Evolutionary conservation across 2,797 vertebrate genomes (phyloP).

Genomic region (Dendrocincla tyrannina): DNA sequence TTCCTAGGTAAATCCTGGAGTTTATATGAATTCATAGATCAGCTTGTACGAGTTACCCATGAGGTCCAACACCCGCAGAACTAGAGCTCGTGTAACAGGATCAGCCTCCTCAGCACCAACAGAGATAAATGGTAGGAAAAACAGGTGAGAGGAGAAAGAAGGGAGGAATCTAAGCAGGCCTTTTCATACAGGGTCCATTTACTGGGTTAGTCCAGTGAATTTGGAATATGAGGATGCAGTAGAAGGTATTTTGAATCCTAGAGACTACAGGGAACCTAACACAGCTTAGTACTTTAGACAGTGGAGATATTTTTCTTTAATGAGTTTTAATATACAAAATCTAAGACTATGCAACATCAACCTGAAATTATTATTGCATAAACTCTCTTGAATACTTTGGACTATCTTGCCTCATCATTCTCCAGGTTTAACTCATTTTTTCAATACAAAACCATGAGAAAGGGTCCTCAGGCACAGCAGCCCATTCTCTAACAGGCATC

Average conservation of each 20-base stretch:
- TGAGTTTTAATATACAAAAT: not conserved
- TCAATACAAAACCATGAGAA: not conserved
- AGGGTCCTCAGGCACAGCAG: not conserved
- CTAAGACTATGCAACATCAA: not conserved
- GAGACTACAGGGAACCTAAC: not conserved
- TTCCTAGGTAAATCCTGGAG: not conserved
- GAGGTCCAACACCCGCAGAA: not conserved
- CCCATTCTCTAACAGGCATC: not conserved
- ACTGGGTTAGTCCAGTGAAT: not conserved
- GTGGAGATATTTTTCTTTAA: not conserved
- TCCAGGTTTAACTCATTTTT: not conserved
- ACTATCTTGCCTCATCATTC: not conserved
- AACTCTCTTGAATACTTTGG: not conserved
- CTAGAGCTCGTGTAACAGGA: not conserved
- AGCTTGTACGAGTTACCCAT: not conserved
- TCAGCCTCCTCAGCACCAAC: not conserved
- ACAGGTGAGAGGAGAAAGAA: rapidly evolving
- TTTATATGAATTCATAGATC: not conserved
- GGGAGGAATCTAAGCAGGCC: not conserved
- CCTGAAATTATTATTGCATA: not conserved
- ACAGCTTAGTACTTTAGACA: not conserved
- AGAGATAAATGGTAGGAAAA: not conserved
- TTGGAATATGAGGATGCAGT: not conserved
- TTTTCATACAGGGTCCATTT: not conserved
- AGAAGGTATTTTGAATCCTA: not conserved